Base-by-base conservation (phyloP, 2,113 vertebrate species). In the Australoheros scitulus region DNA sequence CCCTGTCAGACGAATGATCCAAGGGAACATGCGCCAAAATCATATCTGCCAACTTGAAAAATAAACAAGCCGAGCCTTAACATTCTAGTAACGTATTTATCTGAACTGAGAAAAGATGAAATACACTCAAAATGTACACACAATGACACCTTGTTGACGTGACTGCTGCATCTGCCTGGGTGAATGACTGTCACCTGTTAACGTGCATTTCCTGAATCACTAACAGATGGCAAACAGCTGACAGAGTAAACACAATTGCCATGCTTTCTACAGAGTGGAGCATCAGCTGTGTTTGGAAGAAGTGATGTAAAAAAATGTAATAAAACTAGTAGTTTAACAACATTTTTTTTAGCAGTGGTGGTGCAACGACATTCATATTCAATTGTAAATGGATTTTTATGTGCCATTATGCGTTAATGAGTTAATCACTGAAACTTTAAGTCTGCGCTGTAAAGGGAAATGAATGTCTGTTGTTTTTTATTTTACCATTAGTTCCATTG, bases 301-400 rank as follows among this genome's bases (percentile, higher is more conserved):
- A 52, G 68, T 55, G 65, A 72, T 72, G 65, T 47, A 72, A 70
- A 50, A 50, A 70, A 70, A 70, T 70, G 65, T 29, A 32, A 70
- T 70, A 52, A 50, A 70, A 70, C 24, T 3, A 18, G 17, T 5
- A 6, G 15, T 17, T 50, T 50, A 17, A 50, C 11, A 50, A 50
- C 47, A 14, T 17, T 15, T 50, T 47, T 52, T 52, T 22, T 11
- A 57, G 65, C 29, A 72, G 15, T 52, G 50, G 6, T 18, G 17
- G 50, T 52, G 7, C 6, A 18, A 18, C 50, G 2, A 52, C 65
- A n/a, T n/a, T 72, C 26, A 72, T 72, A 55, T 18, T 55, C 68
- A 43, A 22, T 65, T n/a, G 24, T 65, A 24, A 43, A 50, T 13
- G 1, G 1, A 32, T 72, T 72, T 52, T 52, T 72, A 68, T 72